Conservation (phyloP, 2,797 vertebrate genomes). For the Lepus townsendii region DNA sequence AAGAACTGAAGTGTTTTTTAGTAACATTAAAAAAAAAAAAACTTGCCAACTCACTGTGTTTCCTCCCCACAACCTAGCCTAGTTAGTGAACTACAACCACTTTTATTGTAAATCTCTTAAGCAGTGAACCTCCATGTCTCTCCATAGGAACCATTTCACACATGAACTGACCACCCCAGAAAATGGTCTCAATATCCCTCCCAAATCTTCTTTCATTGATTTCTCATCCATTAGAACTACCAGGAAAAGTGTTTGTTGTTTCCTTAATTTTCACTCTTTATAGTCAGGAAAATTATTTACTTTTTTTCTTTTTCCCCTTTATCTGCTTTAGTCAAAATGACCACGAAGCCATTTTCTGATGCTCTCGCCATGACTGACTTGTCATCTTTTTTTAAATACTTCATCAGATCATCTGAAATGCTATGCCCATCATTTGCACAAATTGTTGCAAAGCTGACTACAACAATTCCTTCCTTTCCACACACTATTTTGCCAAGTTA, state of each 20-base stretch:
- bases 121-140: not conserved
- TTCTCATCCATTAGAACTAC: not conserved
- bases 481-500: not conserved
- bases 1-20: not conserved
- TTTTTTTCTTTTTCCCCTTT: not conserved
- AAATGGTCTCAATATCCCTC: conserved; percentile 2
- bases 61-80: not conserved
- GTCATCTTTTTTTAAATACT: not conserved
- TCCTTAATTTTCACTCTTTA: not conserved
- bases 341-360: not conserved
- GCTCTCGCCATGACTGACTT: not conserved
- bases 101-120: not conserved
- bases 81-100: not conserved
- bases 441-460: not conserved
- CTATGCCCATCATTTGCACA: not conserved
- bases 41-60: not conserved
- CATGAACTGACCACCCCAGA: not conserved
- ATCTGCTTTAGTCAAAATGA: not conserved
- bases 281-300: not conserved
- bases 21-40: not conserved
- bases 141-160: not conserved
- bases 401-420: not conserved
- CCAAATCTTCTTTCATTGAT: not conserved
- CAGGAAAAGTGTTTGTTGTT: not conserved
- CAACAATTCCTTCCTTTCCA: not conserved